Base-by-base conservation (phyloP, 2,888 invertebrate species). In the Helobdella robusta region DNA sequence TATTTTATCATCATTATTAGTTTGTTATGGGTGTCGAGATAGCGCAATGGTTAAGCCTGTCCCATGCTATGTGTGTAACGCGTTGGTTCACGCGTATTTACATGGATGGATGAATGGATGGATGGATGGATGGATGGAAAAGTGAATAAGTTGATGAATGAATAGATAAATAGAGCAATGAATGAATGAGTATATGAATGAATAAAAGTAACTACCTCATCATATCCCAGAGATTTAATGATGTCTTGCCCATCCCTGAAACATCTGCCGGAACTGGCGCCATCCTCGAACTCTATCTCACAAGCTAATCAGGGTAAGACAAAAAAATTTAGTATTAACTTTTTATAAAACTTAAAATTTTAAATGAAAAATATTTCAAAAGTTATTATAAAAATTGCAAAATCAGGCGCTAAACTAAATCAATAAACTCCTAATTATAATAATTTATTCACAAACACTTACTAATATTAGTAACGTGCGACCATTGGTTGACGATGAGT, bases 401-500 rank as follows among this genome's bases (percentile, higher is more conserved):
- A 59, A 30, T 2, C 11, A n/a, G 34, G n/a, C 28, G 34, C 28
- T 59, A n/a, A 59, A 59, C n/a, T 23, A 3, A 30, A 2, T 30
- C 2, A 15, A 18, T 25, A 25, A 1, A 25, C 28, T 40, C 18
- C 11, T 15, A 11, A 40, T 40, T 15, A 18, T 40, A 40, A 11
- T 15, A 40, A 40, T 40, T 40, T 11, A 40, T 40, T 40, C 40
- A 40, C 3, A 5, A 4, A 54, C 23, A 56, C 56, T 6, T 66
- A 74, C 74, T 68, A 72, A 92, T 91, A 72, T 84, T 82, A 4
- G 86, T 85, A 15, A 92, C 84, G 54, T 87, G 86, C 0, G 84
- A 77, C 92, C 92, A 92, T 76, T 93, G 92, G 82, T 91, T 92
- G 66, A 92, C 85, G 63, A 89, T 82, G 23, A 92, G 80, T 0